Conservation (phyloP, 2,888 invertebrate genomes). For the Xanthia togata region DNA sequence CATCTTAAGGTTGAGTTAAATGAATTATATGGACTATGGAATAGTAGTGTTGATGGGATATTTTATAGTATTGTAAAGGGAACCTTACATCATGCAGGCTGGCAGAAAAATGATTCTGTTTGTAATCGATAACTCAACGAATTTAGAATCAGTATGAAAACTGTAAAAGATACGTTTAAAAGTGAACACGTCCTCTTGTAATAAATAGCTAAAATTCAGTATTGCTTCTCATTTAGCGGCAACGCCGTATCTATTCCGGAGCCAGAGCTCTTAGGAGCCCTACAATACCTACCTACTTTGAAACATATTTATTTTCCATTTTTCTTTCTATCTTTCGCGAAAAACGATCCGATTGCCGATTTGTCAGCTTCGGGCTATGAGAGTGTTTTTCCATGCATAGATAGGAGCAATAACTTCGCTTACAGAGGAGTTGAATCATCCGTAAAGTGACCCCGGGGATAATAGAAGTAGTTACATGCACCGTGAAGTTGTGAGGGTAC, state of each 20-base stretch:
- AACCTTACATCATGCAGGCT: neutral
- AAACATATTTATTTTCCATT: neutral
- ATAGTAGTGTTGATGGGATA: slow-evolving; percentile 6
- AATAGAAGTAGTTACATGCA: neutral
- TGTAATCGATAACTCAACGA: neutral
- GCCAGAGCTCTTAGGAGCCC: neutral
- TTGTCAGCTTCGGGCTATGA: neutral
- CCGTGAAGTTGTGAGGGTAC: neutral
- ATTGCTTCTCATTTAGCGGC: neutral
- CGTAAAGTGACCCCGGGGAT: slow-evolving; percentile 3
- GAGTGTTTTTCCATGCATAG: neutral
- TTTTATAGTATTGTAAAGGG: neutral
- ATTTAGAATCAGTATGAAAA: neutral
- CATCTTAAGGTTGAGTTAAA: slow-evolving; percentile 2
- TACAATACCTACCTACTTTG: neutral
- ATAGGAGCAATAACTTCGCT: neutral
- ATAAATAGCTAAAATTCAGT: neutral
- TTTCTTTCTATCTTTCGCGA: neutral
- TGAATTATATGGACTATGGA: neutral
- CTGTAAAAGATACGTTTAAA: neutral
- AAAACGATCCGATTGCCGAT: neutral
- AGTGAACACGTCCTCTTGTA: neutral
- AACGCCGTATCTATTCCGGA: neutral
- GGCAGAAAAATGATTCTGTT: neutral
- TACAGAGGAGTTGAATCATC: neutral